Evolutionary conservation across 37 sponge, comb jelly and placozoan genomes (phyloP).

Genomic region (Mnemiopsis leidyi): DNA sequence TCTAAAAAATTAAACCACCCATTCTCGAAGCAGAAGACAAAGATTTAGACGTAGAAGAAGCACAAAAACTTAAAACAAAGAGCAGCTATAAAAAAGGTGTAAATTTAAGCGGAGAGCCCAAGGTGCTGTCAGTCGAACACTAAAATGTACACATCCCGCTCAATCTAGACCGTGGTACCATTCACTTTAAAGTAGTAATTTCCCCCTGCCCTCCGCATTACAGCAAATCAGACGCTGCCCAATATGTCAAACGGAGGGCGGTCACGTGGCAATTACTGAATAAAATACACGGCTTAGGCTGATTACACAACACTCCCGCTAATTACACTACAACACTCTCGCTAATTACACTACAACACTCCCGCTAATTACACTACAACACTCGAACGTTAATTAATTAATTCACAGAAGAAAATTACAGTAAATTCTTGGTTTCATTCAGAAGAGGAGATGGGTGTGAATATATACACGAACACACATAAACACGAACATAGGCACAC

Average conservation of each 20-base stretch:
- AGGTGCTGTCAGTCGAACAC: background rate
- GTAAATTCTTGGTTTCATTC: background rate
- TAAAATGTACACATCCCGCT: background rate
- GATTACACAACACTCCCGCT: background rate
- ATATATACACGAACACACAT: background rate
- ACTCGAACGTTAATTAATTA: background rate
- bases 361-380: no score
- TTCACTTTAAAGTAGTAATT: background rate
- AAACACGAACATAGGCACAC: constrained; percentile 46
- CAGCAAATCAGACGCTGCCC: background rate
- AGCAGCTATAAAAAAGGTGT: no score
- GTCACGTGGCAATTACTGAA: background rate
- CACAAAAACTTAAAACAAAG: no score
- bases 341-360: no score
- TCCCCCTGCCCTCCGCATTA: background rate
- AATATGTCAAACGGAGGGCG: background rate
- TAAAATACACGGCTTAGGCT: background rate
- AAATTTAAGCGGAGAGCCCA: no score
- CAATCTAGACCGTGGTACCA: background rate
- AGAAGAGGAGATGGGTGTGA: background rate
- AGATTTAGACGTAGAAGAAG: no score
- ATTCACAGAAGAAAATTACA: background rate
- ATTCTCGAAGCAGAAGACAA: no score
- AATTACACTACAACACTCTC: background rate
- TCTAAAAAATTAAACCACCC: no score